phyloP scores from a whole-genome alignment of 1,140 invertebrate genomes.

The Lordiphosa stackelbergi region DNA sequence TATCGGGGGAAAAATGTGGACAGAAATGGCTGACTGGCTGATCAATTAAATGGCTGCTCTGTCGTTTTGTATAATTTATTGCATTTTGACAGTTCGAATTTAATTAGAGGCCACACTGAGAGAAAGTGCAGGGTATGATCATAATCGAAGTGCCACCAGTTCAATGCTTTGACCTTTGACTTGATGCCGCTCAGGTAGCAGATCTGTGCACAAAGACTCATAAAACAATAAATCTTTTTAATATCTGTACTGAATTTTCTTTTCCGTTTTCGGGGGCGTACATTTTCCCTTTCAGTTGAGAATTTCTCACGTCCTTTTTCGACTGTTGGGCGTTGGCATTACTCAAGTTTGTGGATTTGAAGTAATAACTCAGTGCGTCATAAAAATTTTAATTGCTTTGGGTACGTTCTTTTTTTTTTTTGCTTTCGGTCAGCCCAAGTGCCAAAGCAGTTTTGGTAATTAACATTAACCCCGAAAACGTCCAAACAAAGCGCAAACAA shows the following conservation, averaged over 20 bases:
- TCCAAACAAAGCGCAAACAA: conserved; percentile 63
- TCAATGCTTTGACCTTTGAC: conserved; percentile 44
- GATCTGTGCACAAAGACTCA: conserved; percentile 44
- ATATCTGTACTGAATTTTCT: conserved; percentile 48
- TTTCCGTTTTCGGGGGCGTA: conserved; percentile 46
- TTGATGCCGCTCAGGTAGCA: conserved; percentile 22
- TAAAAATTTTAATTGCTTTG: conserved; percentile 76
- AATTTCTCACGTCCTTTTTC: conserved; percentile 66
- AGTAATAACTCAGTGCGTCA: conserved; percentile 75
- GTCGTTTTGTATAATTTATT: conserved; percentile 59
- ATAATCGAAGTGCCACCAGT: neutral
- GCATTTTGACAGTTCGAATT: conserved; percentile 65
- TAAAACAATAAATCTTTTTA: conserved; percentile 75
- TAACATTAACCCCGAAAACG: conserved; percentile 71
- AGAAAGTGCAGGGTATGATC: conserved; percentile 31
- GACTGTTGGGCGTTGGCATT: conserved; percentile 45
- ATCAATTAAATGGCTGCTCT: conserved; percentile 24
- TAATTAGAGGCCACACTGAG: conserved; percentile 61
- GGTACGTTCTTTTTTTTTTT: conserved; percentile 32
- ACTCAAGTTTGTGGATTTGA: conserved; percentile 74
- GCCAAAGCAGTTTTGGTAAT: conserved; percentile 75
- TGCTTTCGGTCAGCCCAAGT: conserved; percentile 39
- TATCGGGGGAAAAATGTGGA: conserved; percentile 33
- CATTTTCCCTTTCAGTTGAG: conserved; percentile 56
- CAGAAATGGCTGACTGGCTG: conserved; percentile 11